Base-by-base conservation (phyloP, 2,797 vertebrate genomes). In the Liparis tanakae region DNA sequence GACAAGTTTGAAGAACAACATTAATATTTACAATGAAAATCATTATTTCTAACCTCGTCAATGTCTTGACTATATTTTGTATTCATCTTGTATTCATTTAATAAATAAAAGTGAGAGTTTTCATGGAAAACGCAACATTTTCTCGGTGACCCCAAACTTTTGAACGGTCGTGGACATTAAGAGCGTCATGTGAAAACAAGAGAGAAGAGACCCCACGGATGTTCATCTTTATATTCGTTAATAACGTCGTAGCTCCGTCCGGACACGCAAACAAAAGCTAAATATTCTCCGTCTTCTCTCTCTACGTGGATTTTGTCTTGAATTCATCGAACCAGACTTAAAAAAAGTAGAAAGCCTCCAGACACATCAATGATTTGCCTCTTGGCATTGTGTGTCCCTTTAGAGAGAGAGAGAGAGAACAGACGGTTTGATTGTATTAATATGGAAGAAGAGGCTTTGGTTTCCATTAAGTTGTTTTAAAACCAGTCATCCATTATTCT, bases 101-200 rank as follows among this genome's bases (percentile, higher is more conserved):
- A n/a, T n/a, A n/a, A n/a, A n/a, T n/a, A n/a, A n/a, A n/a, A n/a
- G n/a, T n/a, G n/a, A n/a, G n/a, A n/a, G n/a, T n/a, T n/a, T n/a
- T n/a, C n/a, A n/a, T n/a, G n/a, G n/a, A n/a, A n/a, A n/a, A n/a
- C n/a, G n/a, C n/a, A n/a, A n/a, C n/a, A n/a, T n/a, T n/a, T n/a
- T n/a, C n/a, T n/a, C n/a, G n/a, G n/a, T n/a, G n/a, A n/a, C n/a
- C n/a, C n/a, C n/a, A n/a, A n/a, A n/a, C n/a, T n/a, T n/a, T n/a
- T n/a, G n/a, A n/a, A n/a, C n/a, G n/a, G n/a, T n/a, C n/a, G n/a
- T n/a, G n/a, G n/a, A n/a, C n/a, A 55, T 58, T 17, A 64, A 15
- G 25, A 73, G 72, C 76, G 66, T 30, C 13, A 14, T 72, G 46
- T 80, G 73, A 78, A 66, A 83, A 55, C 54, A 81, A 30, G 59